phyloP scores from a whole-genome alignment of 2,113 vertebrate species.

The Mus spicilegus region DNA sequence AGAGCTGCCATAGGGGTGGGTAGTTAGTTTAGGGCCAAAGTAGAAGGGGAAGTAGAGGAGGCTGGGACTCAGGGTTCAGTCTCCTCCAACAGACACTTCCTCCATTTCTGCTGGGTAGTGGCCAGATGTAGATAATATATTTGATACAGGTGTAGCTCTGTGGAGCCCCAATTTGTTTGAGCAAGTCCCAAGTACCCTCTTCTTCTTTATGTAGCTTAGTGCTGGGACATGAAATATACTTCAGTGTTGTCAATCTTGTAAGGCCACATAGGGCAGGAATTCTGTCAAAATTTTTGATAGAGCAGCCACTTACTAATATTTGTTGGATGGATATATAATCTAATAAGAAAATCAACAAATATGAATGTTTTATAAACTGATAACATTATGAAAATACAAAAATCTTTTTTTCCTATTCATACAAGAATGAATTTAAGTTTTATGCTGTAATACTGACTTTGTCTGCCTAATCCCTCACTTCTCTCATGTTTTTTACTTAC shows the following conservation, averaged over 20 bases:
- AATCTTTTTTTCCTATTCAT: conserved; percentile 19
- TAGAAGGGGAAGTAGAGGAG: conserved; percentile 66
- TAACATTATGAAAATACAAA: conserved; percentile 13
- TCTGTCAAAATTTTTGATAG: conserved; percentile 32
- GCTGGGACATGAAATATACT: conserved; percentile 26
- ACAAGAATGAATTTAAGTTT: conserved; percentile 13
- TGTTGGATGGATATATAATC: background rate
- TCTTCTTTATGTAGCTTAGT: conserved; percentile 42
- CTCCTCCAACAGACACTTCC: conserved; percentile 48
- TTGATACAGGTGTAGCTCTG: conserved; percentile 18
- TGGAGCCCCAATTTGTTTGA: conserved; percentile 18
- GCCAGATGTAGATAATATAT: conserved; percentile 50
- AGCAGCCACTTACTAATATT: background rate
- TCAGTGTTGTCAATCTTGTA: conserved; percentile 16
- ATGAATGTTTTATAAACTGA: conserved; percentile 49
- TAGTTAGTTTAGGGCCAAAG: background rate
- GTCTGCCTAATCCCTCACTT: background rate
- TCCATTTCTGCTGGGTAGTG: conserved; percentile 51
- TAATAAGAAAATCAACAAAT: conserved; percentile 34
- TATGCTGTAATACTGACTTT: background rate
- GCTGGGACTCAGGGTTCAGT: background rate
- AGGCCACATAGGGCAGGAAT: conserved; percentile 12
- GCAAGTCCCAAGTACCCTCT: background rate
- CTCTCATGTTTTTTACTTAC: conserved; percentile 41
- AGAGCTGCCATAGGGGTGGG: background rate